Percentiles rank a stretch among this genome's conserved stretches.
phyloP scores from a whole-genome alignment of 2,888 invertebrate species.

The Rhyacophila evoluta region DNA sequence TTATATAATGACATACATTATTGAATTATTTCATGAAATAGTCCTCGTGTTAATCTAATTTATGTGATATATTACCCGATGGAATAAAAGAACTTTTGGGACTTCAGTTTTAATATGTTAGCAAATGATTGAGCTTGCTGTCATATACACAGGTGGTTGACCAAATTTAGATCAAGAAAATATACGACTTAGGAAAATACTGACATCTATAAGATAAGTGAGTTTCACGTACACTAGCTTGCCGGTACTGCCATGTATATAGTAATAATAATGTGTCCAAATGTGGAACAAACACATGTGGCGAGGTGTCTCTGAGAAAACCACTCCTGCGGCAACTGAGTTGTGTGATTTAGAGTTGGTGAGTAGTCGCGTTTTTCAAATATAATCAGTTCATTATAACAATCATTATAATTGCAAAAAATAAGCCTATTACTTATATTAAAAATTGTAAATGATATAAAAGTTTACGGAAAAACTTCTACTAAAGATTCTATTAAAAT shows the following conservation, averaged over 20 bases:
- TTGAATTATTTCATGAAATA: too few relatives aligned
- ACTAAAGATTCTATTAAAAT: too few relatives aligned
- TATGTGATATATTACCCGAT: too few relatives aligned
- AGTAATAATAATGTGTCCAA: constrained; percentile 15
- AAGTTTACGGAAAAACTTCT: too few relatives aligned
- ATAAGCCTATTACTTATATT: too few relatives aligned
- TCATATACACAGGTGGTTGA: neutral
- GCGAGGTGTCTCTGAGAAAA: neutral
- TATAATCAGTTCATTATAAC: too few relatives aligned
- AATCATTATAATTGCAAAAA: too few relatives aligned
- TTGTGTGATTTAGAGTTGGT: neutral
- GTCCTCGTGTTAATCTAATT: too few relatives aligned
- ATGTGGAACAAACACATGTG: constrained; percentile 13
- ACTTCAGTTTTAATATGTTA: neutral
- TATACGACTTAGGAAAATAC: neutral
- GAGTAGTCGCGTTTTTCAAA: neutral
- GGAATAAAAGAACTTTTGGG: too few relatives aligned
- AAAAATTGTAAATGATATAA: too few relatives aligned
- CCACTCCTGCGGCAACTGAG: neutral
- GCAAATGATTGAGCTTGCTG: neutral
- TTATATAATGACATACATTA: too few relatives aligned
- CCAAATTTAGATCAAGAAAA: neutral
- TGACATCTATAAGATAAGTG: neutral
- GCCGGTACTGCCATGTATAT: neutral
- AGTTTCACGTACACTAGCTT: neutral